These are phyloP conservation scores for Drosophila subsilvestris DNA, from an alignment of 2,888 invertebrate species.

Conservation along the genomic window DNA sequence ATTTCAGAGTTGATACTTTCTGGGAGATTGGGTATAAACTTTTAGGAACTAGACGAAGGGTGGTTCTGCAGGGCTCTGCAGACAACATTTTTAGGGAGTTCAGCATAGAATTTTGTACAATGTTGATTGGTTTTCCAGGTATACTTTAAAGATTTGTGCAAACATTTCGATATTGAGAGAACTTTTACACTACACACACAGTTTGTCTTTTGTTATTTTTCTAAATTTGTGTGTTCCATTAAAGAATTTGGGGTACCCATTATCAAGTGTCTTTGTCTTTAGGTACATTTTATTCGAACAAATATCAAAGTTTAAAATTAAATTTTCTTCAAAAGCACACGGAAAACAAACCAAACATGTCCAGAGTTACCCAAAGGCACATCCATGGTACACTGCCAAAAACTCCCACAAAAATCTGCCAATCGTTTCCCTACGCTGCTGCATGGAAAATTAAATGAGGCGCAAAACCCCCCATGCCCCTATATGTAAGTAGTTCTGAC, in stretches of 20 bases:
- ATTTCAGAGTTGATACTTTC: conserved; percentile 18
- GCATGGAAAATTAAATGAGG: not conserved
- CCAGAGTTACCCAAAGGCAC: not conserved
- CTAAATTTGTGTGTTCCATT: not conserved
- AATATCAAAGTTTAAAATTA: too few relatives aligned
- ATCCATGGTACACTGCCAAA: conserved; percentile 27
- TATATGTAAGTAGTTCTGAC: conserved; percentile 63
- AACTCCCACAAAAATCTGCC: not conserved
- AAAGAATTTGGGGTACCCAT: not conserved
- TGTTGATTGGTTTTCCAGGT: not conserved
- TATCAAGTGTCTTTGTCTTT: not conserved
- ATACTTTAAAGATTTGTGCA: too few relatives aligned
- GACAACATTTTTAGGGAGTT: too few relatives aligned
- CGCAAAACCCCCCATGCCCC: conserved; percentile 19
- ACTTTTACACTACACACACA: too few relatives aligned
- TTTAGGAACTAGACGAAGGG: too few relatives aligned
- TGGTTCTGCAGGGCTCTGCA: not conserved
- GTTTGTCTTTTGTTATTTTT: not conserved
- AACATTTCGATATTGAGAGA: too few relatives aligned
- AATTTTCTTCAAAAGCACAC: not conserved
- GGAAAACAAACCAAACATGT: too few relatives aligned
- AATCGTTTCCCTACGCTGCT: not conserved
- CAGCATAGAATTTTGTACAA: not conserved
- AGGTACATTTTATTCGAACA: not conserved
- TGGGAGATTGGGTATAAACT: not conserved